A percentile compares a stretch with the other conserved stretches of the same genome.
phyloP scores from a whole-genome alignment of 2,113 vertebrate species.

The Clarias gariepinus region DNA sequence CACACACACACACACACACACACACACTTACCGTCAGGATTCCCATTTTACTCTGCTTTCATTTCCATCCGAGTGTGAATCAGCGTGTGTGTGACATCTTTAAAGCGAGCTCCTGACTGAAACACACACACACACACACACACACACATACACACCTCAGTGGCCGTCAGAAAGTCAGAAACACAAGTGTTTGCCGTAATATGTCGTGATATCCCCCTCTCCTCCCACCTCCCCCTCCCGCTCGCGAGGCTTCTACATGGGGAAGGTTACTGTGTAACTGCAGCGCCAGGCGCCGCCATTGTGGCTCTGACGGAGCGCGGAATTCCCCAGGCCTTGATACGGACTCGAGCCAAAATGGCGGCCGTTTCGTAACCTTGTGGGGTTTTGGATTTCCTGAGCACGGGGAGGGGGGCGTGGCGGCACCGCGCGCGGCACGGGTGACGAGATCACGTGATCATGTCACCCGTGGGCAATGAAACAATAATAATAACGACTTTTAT shows the following conservation, averaged over 20 bases:
- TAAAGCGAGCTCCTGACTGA: background rate
- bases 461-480: no score
- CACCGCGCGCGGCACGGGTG: background rate
- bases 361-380: conserved; percentile 61
- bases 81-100: background rate
- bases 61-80: background rate
- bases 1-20: no score
- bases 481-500: background rate
- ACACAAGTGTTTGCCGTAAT: conserved; percentile 66
- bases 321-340: background rate
- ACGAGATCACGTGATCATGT: background rate
- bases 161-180: conserved; percentile 54
- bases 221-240: background rate
- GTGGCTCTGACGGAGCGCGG: conserved; percentile 57
- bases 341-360: conserved; percentile 63
- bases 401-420: conserved; percentile 7
- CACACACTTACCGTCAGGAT: conserved; percentile 12
- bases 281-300: conserved; percentile 59
- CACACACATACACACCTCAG: background rate
- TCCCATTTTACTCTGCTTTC: conserved; percentile 1
- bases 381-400: conserved; percentile 33
- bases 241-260: conserved; percentile 58
- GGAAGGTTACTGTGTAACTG: conserved; percentile 52
- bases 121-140: background rate
- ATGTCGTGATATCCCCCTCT: conserved; percentile 56